Evolutionary conservation across 2,888 invertebrate species (phyloP).

Genomic region (Idaea aversata): DNA sequence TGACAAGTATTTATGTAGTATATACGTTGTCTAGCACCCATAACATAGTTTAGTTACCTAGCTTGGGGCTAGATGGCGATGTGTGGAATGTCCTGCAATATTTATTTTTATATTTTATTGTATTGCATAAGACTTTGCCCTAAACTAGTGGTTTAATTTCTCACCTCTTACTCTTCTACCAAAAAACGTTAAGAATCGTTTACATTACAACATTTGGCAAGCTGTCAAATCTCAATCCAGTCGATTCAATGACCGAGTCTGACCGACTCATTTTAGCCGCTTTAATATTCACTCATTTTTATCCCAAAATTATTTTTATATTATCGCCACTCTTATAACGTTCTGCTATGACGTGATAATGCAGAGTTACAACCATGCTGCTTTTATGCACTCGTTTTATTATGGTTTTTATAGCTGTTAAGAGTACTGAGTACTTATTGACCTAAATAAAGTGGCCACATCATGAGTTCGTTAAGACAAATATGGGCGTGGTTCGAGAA

Average conservation of each 20-base stretch:
- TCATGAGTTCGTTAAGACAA: slow-evolving; percentile 57
- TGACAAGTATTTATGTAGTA: too few species aligned
- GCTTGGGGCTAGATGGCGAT: too few species aligned
- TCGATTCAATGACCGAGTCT: slow-evolving; percentile 30
- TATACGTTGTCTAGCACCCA: too few species aligned
- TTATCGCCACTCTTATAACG: background rate
- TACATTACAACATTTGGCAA: slow-evolving; percentile 39
- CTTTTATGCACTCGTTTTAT: slow-evolving; percentile 11
- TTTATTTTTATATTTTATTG: too few species aligned
- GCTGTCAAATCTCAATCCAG: slow-evolving; percentile 35
- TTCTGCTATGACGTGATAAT: background rate
- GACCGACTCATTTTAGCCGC: slow-evolving; percentile 28
- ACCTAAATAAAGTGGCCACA: slow-evolving; percentile 70
- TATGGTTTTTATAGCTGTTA: slow-evolving; percentile 59
- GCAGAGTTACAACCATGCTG: background rate
- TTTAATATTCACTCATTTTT: slow-evolving; percentile 20
- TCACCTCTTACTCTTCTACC: slow-evolving; percentile 10
- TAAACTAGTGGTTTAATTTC: slow-evolving; percentile 2
- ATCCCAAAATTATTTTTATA: slow-evolving; percentile 9
- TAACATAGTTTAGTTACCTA: too few species aligned
- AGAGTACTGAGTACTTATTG: slow-evolving; percentile 48
- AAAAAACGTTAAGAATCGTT: slow-evolving; percentile 20
- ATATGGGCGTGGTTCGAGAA: slow-evolving; percentile 52
- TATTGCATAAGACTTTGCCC: slow-evolving; percentile 15
- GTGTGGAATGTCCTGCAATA: too few species aligned